Base-by-base conservation (phyloP, 2,888 invertebrate species). In the Apocheima hispidaria region DNA sequence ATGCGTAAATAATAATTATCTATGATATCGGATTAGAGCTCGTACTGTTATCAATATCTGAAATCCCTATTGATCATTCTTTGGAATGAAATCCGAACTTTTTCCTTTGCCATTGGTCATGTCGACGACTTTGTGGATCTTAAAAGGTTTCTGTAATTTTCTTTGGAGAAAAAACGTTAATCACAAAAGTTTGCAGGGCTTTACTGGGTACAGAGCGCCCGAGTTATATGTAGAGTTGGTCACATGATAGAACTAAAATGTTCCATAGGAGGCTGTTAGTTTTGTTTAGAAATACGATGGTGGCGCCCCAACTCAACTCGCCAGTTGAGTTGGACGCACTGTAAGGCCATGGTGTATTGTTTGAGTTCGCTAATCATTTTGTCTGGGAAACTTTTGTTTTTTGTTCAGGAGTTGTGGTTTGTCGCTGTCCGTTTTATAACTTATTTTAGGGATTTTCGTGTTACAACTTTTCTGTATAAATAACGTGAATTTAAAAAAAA, bases 111-210 rank as follows among this genome's bases (percentile, higher is more conserved):
- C 55, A 55, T 44, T 56, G 61, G 52, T 57, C 61, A 57, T 54
- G 54, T 50, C 43, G 21, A 20, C 44, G 74, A 69, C 71, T 66
- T 66, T 59, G 62, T 62, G 65, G 63, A 51, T 30, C 54, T 63
- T 59, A 72, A 73, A 77, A 75, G 75, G 77, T 72, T 79, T 75
- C 72, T 63, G 71, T 73, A 74, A 78, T 77, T 77, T 81, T 75
- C 77, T 77, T 74, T 70, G 62, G 65, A 71, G 71, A 76, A 77
- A 72, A 56, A 80, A 81, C 77, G 77, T 79, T 81, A 79, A 78
- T 78, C 77, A 79, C 72, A 68, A 75, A 79, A 81, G 74, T 81
- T 77, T 77, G 60, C 68, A 61, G 63, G 72, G 64, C 70, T 69
- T 66, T 66, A 64, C 65, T 66, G 66, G 40, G 40, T 26, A 44